These are phyloP conservation scores for Drosophila heteroneura DNA, from an alignment of 2,888 invertebrate species.

Conservation along the genomic window DNA sequence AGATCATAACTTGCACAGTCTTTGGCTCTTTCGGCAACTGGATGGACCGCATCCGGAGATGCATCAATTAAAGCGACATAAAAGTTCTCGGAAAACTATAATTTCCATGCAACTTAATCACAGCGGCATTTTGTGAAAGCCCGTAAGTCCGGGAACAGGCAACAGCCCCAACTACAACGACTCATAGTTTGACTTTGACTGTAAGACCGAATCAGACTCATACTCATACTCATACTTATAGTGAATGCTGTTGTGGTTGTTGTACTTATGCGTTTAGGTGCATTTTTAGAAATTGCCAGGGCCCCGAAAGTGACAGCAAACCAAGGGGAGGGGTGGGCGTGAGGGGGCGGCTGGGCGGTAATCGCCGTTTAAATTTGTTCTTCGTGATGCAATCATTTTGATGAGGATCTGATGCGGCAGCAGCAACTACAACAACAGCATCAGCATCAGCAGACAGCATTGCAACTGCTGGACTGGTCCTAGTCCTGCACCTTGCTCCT, in stretches of 20 bases:
- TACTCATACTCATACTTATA: conserved; percentile 13
- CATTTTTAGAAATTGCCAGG: conserved; percentile 73
- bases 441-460: conserved; percentile 11
- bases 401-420: conserved; percentile 61
- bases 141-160: conserved; percentile 56
- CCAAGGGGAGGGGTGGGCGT: not conserved
- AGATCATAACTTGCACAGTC: conserved; percentile 44
- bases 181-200: conserved; percentile 9
- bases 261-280: conserved; percentile 67
- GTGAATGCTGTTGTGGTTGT: conserved; percentile 18
- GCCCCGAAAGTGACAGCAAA: conserved; percentile 61
- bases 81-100: conserved; percentile 74
- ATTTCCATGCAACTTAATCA: conserved; percentile 75
- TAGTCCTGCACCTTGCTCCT: conserved; percentile 7
- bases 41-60: conserved; percentile 63
- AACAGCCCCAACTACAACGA: conserved; percentile 1
- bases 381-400: conserved; percentile 83
- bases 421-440: conserved; percentile 16
- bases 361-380: conserved; percentile 82
- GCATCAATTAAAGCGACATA: conserved; percentile 78
- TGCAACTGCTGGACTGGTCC: conserved; percentile 21
- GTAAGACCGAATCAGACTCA: conserved; percentile 12
- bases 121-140: conserved; percentile 69
- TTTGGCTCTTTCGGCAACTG: conserved; percentile 12
- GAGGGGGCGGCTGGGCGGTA: conserved; percentile 45